A percentile compares a stretch with the other conserved stretches of the same genome.
Evolutionary conservation across 2,888 invertebrate genomes (phyloP).

Genomic region (Orthosia gracilis): DNA sequence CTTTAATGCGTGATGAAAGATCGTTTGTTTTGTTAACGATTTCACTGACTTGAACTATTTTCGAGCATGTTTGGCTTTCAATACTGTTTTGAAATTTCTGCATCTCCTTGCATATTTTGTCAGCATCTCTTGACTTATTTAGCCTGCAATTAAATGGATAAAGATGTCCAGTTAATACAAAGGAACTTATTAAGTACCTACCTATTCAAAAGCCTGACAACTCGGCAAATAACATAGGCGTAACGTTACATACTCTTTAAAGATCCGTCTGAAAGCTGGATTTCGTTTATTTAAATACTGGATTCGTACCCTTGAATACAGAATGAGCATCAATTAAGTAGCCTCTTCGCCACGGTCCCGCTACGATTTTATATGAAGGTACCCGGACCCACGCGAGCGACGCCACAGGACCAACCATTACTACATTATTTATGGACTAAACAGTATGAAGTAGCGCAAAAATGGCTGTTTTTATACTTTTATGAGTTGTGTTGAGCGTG

Average conservation of each 20-base stretch:
- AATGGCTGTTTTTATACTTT: slow-evolving; percentile 34
- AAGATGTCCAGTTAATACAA: neutral
- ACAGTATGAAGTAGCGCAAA: slow-evolving; percentile 48
- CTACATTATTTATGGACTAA: slow-evolving; percentile 66
- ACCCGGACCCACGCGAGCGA: slow-evolving; percentile 42
- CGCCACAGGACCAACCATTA: slow-evolving; percentile 54
- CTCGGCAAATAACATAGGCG: neutral
- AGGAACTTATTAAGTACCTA: neutral
- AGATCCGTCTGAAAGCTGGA: slow-evolving; percentile 51
- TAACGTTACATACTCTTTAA: slow-evolving; percentile 48
- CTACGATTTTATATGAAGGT: slow-evolving; percentile 59
- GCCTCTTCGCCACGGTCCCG: slow-evolving; percentile 72
- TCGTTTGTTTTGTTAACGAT: neutral
- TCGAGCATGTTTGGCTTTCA: neutral
- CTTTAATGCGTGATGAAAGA: neutral
- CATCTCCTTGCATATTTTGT: neutral
- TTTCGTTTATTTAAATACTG: slow-evolving; percentile 75
- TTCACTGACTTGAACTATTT: neutral
- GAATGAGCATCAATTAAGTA: slow-evolving; percentile 85
- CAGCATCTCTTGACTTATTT: neutral
- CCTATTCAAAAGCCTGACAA: slow-evolving; percentile 6
- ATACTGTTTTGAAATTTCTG: no score
- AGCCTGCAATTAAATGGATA: neutral
- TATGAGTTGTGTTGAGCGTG: slow-evolving; percentile 29
- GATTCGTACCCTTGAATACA: slow-evolving; percentile 83